A percentile compares a stretch with the other conserved stretches of the same genome.
Evolutionary conservation across 2,888 invertebrate species (phyloP).

Genomic region (Catocala sponsa): DNA sequence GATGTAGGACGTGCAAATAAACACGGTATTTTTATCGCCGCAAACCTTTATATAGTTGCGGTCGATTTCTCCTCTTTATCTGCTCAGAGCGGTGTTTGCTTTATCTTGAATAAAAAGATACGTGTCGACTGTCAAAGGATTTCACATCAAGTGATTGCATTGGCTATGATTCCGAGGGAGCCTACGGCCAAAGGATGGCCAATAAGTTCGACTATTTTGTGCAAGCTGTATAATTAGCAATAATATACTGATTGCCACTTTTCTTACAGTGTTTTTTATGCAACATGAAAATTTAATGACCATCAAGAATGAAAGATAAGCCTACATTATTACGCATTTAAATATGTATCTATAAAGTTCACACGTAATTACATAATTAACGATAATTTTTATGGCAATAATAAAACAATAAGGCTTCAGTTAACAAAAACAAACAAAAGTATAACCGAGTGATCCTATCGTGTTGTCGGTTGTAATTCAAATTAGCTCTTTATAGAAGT

Average conservation of each 20-base stretch:
- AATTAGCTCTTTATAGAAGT: slow-evolving; percentile 70
- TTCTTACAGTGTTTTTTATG: slow-evolving; percentile 19
- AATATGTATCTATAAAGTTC: slow-evolving; percentile 52
- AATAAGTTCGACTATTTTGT: slow-evolving; percentile 1
- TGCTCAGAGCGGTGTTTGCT: slow-evolving; percentile 84
- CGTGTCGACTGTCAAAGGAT: slow-evolving; percentile 71
- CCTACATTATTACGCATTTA: slow-evolving; percentile 46
- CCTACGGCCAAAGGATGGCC: slow-evolving; percentile 1
- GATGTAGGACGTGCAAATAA: slow-evolving; percentile 88
- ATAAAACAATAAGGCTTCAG: slow-evolving; percentile 44
- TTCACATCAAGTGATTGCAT: slow-evolving; percentile 66
- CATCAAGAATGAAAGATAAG: slow-evolving; percentile 49
- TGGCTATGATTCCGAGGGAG: slow-evolving; percentile 33
- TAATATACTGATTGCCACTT: slow-evolving; percentile 18
- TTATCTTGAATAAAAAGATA: slow-evolving; percentile 84
- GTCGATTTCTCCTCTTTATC: slow-evolving; percentile 87
- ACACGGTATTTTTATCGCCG: slow-evolving; percentile 87
- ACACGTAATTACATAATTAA: slow-evolving; percentile 52
- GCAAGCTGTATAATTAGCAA: slow-evolving; percentile 2
- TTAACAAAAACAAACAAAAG: slow-evolving; percentile 49
- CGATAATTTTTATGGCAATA: slow-evolving; percentile 43
- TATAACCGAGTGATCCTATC: slow-evolving; percentile 56
- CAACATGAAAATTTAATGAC: slow-evolving; percentile 47
- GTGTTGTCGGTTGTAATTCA: slow-evolving; percentile 64
- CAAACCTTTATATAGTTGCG: slow-evolving; percentile 88